A percentile compares a stretch with the other conserved stretches of the same genome.
Conservation (phyloP, 1,140 invertebrate genomes). For the Harlomillsia oculata region DNA sequence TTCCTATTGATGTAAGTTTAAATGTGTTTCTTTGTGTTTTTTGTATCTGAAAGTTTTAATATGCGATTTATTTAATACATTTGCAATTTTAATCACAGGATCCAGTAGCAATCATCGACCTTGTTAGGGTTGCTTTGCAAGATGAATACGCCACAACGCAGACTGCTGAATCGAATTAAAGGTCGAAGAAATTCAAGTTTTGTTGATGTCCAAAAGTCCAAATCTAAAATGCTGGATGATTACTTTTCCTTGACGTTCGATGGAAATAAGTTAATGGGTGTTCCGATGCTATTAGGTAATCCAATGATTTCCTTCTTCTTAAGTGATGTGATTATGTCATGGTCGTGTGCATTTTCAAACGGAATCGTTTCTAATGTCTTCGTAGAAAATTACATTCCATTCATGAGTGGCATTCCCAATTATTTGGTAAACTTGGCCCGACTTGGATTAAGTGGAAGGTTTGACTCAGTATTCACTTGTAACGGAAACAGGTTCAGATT, state of each 20-base stretch:
- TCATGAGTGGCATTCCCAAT: constrained; percentile 63
- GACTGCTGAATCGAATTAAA: constrained; percentile 50
- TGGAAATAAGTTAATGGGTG: constrained; percentile 47
- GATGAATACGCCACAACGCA: constrained; percentile 55
- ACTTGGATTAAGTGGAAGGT: too few relatives aligned
- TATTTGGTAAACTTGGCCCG: constrained; percentile 73
- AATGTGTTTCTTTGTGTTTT: not conserved
- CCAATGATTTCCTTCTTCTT: not conserved
- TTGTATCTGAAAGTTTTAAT: not conserved
- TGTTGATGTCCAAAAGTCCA: constrained; percentile 61
- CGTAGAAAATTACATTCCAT: constrained; percentile 73
- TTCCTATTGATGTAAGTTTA: constrained; percentile 59
- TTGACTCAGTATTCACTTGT: too few relatives aligned
- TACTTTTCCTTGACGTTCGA: constrained; percentile 85
- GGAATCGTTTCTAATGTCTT: constrained; percentile 38
- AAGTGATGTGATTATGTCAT: not conserved
- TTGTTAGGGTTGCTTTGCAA: constrained; percentile 66
- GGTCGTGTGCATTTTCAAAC: constrained; percentile 4
- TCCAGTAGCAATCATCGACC: constrained; percentile 41
- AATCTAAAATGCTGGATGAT: constrained; percentile 73
- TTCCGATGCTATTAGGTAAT: constrained; percentile 63
- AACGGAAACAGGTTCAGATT: too few relatives aligned
- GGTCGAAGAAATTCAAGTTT: constrained; percentile 53
- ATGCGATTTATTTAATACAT: too few relatives aligned
- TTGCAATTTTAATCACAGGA: constrained; percentile 36